Evolutionary conservation across 1,140 invertebrate species (phyloP), one percentile per base, ranked within the genome.

Genomic region (Colletes gigas): DNA sequence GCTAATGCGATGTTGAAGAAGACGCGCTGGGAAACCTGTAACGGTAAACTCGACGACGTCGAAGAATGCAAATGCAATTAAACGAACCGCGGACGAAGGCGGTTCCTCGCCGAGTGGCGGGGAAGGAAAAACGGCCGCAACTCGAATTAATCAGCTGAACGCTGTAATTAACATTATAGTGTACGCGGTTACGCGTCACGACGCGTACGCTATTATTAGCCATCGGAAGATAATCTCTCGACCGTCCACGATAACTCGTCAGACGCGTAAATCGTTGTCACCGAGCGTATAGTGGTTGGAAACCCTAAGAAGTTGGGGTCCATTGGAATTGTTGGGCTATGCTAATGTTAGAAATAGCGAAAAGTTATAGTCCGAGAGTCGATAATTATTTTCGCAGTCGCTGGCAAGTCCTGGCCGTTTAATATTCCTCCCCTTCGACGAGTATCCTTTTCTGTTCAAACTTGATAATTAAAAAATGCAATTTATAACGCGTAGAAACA

Each of bases 131-230:
- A 57, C 78, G 17, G 6, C 17, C 50, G 60, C 17, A 44, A 44
- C 17, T 75, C 62, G 54, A 74, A 86, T 86, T 86, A 83, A 86
- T 86, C 80, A 83, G 39, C 15, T 30, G 54, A 55, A 71, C 71
- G 47, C 8, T 50, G 76, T 83, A 85, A 86, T 86, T 86, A 86
- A 72, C 59, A 52, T 86, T 80, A 86, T 55, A 63, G 50, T 44
- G n/a, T 57, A 30, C 50, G 68, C 55, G 75, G 21, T 60, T 72
- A 73, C 41, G 30, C 65, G 72, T 76, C 52, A 52, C 60, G 41
- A 8, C 19, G 14, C 1, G 74, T 47, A 50, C 59, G 50, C 59
- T 82, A 78, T 67, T 86, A 78, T 82, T 78, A 77, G 69, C 81
- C 69, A 77, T 77, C 75, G 77, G 59, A 73, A 52, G 55, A 54